phyloP scores from a whole-genome alignment of 2,113 vertebrate genomes.

The Numida meleagris region DNA sequence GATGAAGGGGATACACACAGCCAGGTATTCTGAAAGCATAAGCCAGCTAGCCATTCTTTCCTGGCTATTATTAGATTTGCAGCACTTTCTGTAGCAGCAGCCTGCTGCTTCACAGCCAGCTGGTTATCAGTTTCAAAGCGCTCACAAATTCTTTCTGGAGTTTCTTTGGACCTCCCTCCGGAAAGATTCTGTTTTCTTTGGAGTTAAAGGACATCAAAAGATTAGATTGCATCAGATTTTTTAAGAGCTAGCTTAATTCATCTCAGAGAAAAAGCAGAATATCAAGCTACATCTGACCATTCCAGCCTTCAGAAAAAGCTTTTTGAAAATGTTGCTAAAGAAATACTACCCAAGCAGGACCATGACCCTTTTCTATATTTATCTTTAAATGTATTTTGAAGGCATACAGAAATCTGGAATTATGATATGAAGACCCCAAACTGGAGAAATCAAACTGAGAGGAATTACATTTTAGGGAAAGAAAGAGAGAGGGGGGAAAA shows the following conservation, averaged over 20 bases:
- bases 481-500: fast-evolving
- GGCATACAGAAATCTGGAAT: neutral
- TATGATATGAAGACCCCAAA: neutral
- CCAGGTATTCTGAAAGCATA: slow-evolving; percentile 17
- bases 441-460: neutral
- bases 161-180: slow-evolving; percentile 64
- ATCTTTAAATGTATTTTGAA: neutral
- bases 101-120: slow-evolving; percentile 50
- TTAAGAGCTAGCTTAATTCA: slow-evolving; percentile 37
- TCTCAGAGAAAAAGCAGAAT: slow-evolving; percentile 66
- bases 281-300: slow-evolving; percentile 56
- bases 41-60: slow-evolving; percentile 20
- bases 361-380: slow-evolving; percentile 27
- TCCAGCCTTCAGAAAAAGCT: slow-evolving; percentile 29
- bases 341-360: neutral
- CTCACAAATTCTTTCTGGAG: slow-evolving; percentile 69
- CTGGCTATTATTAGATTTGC: slow-evolving; percentile 67
- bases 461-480: neutral
- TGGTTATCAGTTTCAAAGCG: slow-evolving; percentile 73
- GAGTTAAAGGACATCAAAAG: slow-evolving; percentile 72
- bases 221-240: slow-evolving; percentile 51
- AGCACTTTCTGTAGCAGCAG: slow-evolving; percentile 54
- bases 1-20: slow-evolving; percentile 28
- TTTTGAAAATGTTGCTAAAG: slow-evolving; percentile 13
- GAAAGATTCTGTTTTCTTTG: slow-evolving; percentile 73